Percentiles rank a stretch among this genome's conserved stretches.
phyloP scores from a whole-genome alignment of 2,113 vertebrate genomes.

The Microtus montanus region DNA sequence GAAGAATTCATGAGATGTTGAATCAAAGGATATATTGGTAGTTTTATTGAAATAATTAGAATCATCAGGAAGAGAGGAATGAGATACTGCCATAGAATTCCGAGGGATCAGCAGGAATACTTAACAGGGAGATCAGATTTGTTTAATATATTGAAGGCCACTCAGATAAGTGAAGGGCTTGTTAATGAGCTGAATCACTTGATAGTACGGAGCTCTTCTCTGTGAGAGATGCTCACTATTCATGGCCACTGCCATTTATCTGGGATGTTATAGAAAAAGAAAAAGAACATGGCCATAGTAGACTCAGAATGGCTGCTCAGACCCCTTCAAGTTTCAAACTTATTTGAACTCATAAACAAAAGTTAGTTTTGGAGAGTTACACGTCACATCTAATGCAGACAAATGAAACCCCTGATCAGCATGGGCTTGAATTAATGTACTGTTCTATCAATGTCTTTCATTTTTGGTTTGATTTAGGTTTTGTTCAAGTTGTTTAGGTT shows the following conservation, averaged over 20 bases:
- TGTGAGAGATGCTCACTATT: not conserved
- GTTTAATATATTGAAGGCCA: conserved; percentile 63
- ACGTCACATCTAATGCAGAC: not conserved
- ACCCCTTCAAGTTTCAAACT: not conserved
- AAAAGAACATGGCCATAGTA: not conserved
- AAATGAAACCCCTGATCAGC: not conserved
- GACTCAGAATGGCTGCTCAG: not conserved
- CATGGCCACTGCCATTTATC: not conserved
- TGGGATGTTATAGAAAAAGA: not conserved
- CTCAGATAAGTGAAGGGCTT: conserved; percentile 51
- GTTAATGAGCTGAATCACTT: conserved; percentile 29
- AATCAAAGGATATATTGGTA: not conserved
- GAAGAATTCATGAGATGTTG: not conserved
- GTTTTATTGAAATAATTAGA: conserved; percentile 59
- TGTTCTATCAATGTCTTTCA: not conserved
- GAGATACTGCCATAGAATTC: conserved; percentile 53
- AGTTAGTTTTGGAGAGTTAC: not conserved
- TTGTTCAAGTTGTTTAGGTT: not conserved
- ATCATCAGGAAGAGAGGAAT: conserved; percentile 59
- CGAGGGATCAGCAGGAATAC: conserved; percentile 55
- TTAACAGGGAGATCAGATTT: conserved; percentile 59
- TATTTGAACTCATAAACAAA: not conserved
- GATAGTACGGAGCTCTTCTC: not conserved
- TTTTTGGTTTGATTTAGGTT: not conserved
- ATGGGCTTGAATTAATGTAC: not conserved